Conservation (phyloP, 2,888 invertebrate genomes). For the Tipula lateralis region DNA sequence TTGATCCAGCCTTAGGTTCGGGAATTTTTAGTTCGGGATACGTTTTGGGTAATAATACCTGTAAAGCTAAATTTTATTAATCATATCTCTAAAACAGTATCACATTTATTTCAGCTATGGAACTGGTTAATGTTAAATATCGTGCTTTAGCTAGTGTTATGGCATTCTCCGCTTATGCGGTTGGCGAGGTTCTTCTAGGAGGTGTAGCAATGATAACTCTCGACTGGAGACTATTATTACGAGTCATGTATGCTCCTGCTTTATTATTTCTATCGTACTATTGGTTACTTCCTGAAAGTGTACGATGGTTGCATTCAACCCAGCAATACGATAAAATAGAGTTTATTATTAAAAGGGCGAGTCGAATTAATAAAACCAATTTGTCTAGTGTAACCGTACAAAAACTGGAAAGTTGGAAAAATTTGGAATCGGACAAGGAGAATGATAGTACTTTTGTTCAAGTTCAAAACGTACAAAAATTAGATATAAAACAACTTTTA, state of each 20-base stretch:
- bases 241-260: neutral
- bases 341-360: slow-evolving; percentile 54
- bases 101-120: slow-evolving; percentile 55
- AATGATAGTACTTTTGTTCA: neutral
- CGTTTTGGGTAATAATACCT: slow-evolving; percentile 51
- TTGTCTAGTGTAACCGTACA: slow-evolving; percentile 35
- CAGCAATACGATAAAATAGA: slow-evolving; percentile 54
- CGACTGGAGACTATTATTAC: neutral
- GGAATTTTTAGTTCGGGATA: slow-evolving; percentile 69
- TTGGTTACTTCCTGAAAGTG: slow-evolving; percentile 66
- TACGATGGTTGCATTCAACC: slow-evolving; percentile 59
- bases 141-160: slow-evolving; percentile 68
- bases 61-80: slow-evolving; percentile 37
- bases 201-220: neutral
- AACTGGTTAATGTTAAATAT: slow-evolving; percentile 67
- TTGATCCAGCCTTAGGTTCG: slow-evolving; percentile 65
- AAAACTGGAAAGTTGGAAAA: neutral
- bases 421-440: neutral
- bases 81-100: neutral
- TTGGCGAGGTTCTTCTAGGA: neutral
- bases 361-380: slow-evolving; percentile 53
- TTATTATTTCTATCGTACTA: slow-evolving; percentile 49
- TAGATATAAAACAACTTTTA: slow-evolving; percentile 32
- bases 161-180: slow-evolving; percentile 48
- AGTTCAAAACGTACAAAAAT: neutral